Evolutionary conservation across 2,113 vertebrate species (phyloP).

Genomic region (Calonectris borealis): DNA sequence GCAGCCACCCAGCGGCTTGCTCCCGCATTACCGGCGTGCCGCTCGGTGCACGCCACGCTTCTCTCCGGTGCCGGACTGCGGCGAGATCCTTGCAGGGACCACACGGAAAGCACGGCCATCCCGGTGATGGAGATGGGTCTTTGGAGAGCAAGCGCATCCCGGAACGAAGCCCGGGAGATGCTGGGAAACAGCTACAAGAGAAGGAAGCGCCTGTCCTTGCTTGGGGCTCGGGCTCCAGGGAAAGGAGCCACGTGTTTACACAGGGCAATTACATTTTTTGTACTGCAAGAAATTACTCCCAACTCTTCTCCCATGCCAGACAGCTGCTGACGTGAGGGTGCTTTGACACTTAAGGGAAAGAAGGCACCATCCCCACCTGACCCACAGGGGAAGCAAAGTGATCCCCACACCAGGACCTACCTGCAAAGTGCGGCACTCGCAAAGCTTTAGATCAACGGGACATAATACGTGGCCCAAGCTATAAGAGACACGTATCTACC

Average conservation of each 20-base stretch:
- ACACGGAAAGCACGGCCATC: neutral
- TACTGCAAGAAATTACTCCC: neutral
- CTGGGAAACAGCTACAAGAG: neutral
- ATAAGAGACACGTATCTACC: too few relatives aligned
- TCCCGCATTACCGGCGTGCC: rapidly evolving
- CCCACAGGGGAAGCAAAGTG: neutral
- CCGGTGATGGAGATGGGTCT: neutral
- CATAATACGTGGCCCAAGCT: rapidly evolving
- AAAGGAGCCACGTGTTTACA: neutral
- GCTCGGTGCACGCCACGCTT: rapidly evolving
- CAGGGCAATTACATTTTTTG: neutral
- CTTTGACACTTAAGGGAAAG: neutral
- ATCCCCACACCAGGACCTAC: neutral
- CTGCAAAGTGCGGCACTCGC: neutral
- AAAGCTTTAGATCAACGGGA: neutral
- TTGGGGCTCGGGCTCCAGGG: neutral
- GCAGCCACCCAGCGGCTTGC: neutral
- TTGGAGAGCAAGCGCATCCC: neutral
- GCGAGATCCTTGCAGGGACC: neutral
- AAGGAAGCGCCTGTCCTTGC: neutral
- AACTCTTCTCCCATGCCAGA: neutral
- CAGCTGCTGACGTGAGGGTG: neutral
- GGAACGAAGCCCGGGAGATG: neutral
- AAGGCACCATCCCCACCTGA: neutral
- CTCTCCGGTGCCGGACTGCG: rapidly evolving